Evolutionary conservation across 2,797 vertebrate genomes (phyloP), one percentile per base, ranked within the genome.

Genomic region (Rhyacichthys aspro): DNA sequence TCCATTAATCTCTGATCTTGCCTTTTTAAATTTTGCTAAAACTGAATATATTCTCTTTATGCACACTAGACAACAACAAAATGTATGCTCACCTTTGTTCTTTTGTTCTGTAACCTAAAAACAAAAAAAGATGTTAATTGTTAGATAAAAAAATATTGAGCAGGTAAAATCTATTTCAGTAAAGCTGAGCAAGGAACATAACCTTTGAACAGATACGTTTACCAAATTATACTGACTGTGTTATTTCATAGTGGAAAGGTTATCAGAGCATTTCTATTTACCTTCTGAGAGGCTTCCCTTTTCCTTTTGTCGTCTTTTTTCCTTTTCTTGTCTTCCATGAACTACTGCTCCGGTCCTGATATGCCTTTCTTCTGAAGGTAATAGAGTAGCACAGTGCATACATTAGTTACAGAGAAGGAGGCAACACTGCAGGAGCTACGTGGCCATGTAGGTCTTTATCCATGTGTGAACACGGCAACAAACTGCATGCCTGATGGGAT

Each of bases 301-400:
- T 99, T 99, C 93, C 96, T 96, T 94, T 98, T 99, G 86, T 99
- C 97, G 90, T 99, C 97, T 91, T 99, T 99, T 93, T 99, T 99
- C 95, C 97, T 98, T 99, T 98, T 99, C 97, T 98, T 99, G 96
- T 99, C 97, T 98, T 99, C 97, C 97, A 99, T 99, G 96, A 99
- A 99, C 97, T 97, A 96, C 96, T 94, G 93, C 96, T 97, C 96
- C 95, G 93, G 96, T 97, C 95, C 94, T 93, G 94, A 94, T 93
- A 89, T 91, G 94, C 93, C 91, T 95, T 94, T 96, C 93, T 96
- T 90, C 71, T 75, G 32, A 45, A 23, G 7, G 58, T 7, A 63
- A 71, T 33, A 33, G n/a, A 12, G 36, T 8, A 57, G 2, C 38
- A 39, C 3, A 53, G 19, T 0, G 39, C 56, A 60, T 0, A 32